Evolutionary conservation across 1,140 invertebrate genomes (phyloP), one percentile per base, ranked within the genome.

Genomic region (Lethrus apterus): DNA sequence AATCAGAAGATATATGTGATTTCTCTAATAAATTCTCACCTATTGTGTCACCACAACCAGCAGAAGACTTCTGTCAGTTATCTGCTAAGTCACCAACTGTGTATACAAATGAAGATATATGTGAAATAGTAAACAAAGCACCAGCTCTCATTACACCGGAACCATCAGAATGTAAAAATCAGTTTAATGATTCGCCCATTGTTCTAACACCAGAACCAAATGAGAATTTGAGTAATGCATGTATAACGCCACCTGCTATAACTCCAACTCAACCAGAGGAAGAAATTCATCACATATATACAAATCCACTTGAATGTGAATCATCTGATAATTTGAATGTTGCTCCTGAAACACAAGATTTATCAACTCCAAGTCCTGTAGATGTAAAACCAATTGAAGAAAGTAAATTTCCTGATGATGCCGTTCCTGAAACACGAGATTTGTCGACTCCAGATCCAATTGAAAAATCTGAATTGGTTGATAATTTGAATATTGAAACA

Each of bases 161-260:
- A 38, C 35, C 35, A 10, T 15, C 35, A 11, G 35, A 38, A 10
- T 38, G 35, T 21, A 18, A 44, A 26, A 24, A 11, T 15, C 20
- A 26, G n/a, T n/a, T n/a, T n/a, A n/a, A n/a, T n/a, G n/a, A n/a
- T n/a, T n/a, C n/a, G n/a, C n/a, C n/a, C n/a, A n/a, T n/a, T n/a
- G n/a, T n/a, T n/a, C n/a, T n/a, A 30, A 26, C 44, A 1, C 44
- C 44, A 29, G 24, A 24, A 14, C 44, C 33, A 10, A 11, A 23
- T 35, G 31, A n/a, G n/a, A n/a, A 21, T 11, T 21, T 34, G 0
- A 30, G 13, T 34, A 44, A 44, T 33, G 32, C 30, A 23, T 19
- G 30, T 11, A 18, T 44, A 18, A n/a, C 35, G 24, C 20, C n/a
- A n/a, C n/a, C n/a, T n/a, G n/a, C n/a, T n/a, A n/a, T n/a, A n/a